phyloP scores from a whole-genome alignment of 2,797 vertebrate genomes.

The Sebastes flavidus region DNA sequence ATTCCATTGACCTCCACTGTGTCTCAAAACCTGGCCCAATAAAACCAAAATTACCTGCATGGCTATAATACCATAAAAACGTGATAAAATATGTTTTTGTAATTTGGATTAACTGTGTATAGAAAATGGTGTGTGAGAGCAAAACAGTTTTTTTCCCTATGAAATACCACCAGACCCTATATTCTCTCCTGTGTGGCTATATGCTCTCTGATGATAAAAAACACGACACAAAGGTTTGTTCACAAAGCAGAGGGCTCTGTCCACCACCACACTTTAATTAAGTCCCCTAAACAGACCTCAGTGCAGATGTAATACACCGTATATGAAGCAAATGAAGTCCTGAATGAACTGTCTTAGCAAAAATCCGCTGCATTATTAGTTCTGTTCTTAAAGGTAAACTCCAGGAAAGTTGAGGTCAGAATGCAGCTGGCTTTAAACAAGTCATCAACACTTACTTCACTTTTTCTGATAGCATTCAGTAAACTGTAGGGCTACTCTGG shows the following conservation, averaged over 20 bases:
- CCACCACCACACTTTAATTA: constrained; percentile 70
- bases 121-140: neutral
- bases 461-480: constrained; percentile 30
- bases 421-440: constrained; percentile 27
- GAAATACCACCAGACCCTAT: constrained; percentile 27
- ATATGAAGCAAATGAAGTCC: constrained; percentile 52
- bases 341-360: constrained; percentile 36
- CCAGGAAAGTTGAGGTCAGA: constrained; percentile 40
- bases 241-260: constrained; percentile 45
- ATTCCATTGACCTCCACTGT: too few relatives aligned
- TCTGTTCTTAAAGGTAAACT: constrained; percentile 23
- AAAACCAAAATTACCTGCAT: neutral
- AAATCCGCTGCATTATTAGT: constrained; percentile 27
- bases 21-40: too few relatives aligned
- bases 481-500: constrained; percentile 11
- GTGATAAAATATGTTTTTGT: neutral
- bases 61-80: neutral
- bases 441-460: constrained; percentile 13
- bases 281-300: constrained; percentile 61
- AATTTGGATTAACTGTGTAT: neutral
- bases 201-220: constrained; percentile 61
- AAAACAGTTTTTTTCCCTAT: neutral
- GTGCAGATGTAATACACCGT: constrained; percentile 66
- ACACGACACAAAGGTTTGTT: constrained; percentile 54
- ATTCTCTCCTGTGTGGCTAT: constrained; percentile 20